Base-by-base conservation (phyloP, 2,113 vertebrate species). In the Microtus pennsylvanicus region DNA sequence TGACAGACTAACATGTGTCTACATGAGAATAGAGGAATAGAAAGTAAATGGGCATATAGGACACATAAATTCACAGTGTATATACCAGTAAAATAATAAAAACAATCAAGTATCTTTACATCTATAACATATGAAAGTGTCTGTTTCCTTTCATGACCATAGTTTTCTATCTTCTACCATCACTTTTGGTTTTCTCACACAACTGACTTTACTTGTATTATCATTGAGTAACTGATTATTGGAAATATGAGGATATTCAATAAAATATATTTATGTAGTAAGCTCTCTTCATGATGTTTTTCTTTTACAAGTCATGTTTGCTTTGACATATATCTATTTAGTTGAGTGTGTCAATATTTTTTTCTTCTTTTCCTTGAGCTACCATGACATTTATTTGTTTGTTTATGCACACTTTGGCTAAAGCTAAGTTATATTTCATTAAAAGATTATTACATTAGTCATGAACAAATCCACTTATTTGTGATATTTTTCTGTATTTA, bases 111-210 rank as follows among this genome's bases (percentile, higher is more conserved):
- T 7, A 61, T 83, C 7, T 47, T 16, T 94, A 52, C 6, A 12
- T 26, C 70, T 63, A 33, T 67, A 47, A 19, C 0, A 16, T 67
- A 3, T 2, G 90, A 42, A 65, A 22, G 19, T 13, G 74, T 82
- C 21, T 24, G 16, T 50, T 4, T 10, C 0, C 3, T 58, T 52
- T 52, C 13, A 74, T 65, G 77, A 83, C 78, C 9, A 77, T 5
- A 88, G 52, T 72, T 12, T 86, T 21, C 38, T 55, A 7, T 22
- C 30, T 35, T 26, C 4, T 9, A 52, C 24, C 4, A 16, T 7
- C 3, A 58, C 3, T 0, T 19, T 4, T 0, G 45, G 1, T 6
- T 58, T 87, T 81, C n/a, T 10, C 4, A 72, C 19, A 14, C 2
- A 94, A 58, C 14, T 82, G 8, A 81, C n/a, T 10, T 87, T 47